Evolutionary conservation across 1,140 invertebrate genomes (phyloP).

Genomic region (Caerostris extrusa): DNA sequence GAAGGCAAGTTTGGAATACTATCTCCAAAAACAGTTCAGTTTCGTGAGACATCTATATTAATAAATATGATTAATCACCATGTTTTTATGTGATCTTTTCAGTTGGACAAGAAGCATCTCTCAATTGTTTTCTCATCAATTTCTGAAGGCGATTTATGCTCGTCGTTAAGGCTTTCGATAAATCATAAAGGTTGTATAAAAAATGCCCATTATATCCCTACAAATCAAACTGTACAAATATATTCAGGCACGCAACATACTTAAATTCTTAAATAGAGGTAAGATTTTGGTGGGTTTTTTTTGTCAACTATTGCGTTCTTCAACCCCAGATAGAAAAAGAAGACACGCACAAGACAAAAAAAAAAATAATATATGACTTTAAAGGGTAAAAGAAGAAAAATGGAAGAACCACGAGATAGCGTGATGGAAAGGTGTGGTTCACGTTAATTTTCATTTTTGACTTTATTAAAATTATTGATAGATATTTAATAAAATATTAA

Average conservation of each 20-base stretch:
- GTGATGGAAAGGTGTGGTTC: neutral
- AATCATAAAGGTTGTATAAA: neutral
- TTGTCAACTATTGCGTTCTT: neutral
- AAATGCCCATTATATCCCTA: neutral
- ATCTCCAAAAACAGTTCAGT: constrained; percentile 3
- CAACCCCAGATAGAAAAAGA: neutral
- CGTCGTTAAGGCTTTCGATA: neutral
- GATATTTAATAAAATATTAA: neutral
- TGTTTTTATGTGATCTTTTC: constrained; percentile 34
- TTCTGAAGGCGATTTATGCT: neutral
- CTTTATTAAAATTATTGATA: neutral
- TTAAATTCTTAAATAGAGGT: neutral
- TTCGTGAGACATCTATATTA: constrained; percentile 51
- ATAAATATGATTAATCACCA: constrained; percentile 47
- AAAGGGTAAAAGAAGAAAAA: neutral
- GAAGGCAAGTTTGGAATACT: neutral
- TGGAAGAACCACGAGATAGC: neutral
- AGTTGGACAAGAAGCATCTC: neutral
- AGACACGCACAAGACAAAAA: neutral
- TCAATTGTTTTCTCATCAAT: constrained; percentile 16
- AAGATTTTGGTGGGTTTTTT: neutral
- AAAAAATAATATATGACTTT: neutral
- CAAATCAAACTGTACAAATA: neutral
- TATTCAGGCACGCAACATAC: neutral
- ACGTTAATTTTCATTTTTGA: neutral